Evolutionary conservation across 2,797 vertebrate genomes (phyloP), one percentile per base, ranked within the genome.

Genomic region (Champsocephalus gunnari): DNA sequence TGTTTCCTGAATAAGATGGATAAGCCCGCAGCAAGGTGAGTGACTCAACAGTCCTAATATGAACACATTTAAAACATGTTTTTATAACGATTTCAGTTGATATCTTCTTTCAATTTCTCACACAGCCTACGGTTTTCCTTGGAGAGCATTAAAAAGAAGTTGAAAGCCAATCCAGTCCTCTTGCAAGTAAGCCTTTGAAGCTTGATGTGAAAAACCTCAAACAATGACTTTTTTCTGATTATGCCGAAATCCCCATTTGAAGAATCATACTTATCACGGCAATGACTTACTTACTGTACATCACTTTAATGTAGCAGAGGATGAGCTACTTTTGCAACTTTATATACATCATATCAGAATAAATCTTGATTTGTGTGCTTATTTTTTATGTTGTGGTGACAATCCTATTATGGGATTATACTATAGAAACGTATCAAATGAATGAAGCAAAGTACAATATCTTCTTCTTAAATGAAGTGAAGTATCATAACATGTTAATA

Each of bases 1-100:
- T 99, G 98, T 79, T 99, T 99, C 92, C 92, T 99, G 73, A 99
- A 99, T 88, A 99, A 99, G 92, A 99, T 99, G 98, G 98, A 99
- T 88, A 99, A 99, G 88, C 93, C 74, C 78, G 94, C 93, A 81
- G 98, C 97, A 72, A 97, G 96, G 98, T 99, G 92, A 90, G 84
- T 45, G 34, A 74, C 17, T 34, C 0, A 8, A 38, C 45, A 17
- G 0, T 53, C 13, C 0, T 0, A 10, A 1, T 12, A 19, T 28
- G n/a, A 9, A 14, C 5, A n/a, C 0, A 0, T 45, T 11, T 47
- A 48, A 38, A 16, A 13, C 0, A 51, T 12, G 19, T 50, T 28
- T 0, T 48, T 64, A 8, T 9, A 41, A 2, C 49, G 43, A 38
- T 38, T 38, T 38, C 34, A 38, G 34, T 38, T 17, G 28, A 9